Conservation (phyloP, 2,113 vertebrate genomes). For the Tragelaphus scriptus region DNA sequence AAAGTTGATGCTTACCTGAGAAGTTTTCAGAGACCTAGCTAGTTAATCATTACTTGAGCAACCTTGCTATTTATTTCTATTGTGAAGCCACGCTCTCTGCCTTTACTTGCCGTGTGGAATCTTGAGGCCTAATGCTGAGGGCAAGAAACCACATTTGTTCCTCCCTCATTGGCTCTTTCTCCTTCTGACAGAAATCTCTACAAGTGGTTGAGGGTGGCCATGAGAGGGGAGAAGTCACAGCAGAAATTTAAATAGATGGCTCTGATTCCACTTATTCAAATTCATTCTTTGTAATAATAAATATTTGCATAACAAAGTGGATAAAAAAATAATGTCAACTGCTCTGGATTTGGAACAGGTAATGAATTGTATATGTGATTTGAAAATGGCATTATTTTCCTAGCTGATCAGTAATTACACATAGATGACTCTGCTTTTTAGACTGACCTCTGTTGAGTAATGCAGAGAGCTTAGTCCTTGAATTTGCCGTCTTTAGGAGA, state of each 20-base stretch:
- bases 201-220: neutral
- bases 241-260: neutral
- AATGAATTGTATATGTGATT: neutral
- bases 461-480: neutral
- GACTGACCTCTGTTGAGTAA: neutral
- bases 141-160: neutral
- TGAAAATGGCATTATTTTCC: neutral
- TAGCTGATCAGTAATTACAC: neutral
- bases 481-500: neutral
- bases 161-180: neutral
- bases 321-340: neutral
- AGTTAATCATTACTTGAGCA: neutral
- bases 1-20: neutral
- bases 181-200: neutral
- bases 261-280: neutral
- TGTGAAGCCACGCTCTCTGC: neutral
- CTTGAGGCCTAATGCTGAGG: neutral
- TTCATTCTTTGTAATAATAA: neutral
- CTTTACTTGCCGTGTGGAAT: neutral
- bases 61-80: neutral
- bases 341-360: neutral
- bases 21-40: neutral
- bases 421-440: neutral
- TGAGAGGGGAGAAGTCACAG: neutral
- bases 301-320: neutral